Evolutionary conservation across 2,888 invertebrate species (phyloP).

Genomic region (Nomada fucata): DNA sequence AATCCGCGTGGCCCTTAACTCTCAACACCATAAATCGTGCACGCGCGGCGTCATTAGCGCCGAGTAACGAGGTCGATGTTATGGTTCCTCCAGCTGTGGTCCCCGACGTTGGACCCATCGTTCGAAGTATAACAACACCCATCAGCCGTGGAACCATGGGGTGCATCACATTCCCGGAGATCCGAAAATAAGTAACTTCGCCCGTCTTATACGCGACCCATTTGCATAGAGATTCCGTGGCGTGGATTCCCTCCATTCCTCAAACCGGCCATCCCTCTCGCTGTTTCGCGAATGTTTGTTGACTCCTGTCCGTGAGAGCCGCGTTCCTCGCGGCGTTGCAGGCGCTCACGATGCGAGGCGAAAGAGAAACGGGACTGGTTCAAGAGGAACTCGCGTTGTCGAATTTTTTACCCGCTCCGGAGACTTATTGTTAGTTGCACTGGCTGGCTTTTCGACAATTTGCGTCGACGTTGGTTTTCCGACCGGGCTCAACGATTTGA

Average conservation of each 20-base stretch:
- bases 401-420: slow-evolving; percentile 3
- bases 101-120: slow-evolving; percentile 55
- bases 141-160: slow-evolving; percentile 57
- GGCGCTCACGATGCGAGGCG: not conserved
- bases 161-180: slow-evolving; percentile 73
- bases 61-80: slow-evolving; percentile 78
- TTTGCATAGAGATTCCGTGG: slow-evolving; percentile 53
- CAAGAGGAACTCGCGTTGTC: not conserved
- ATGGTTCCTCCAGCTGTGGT: slow-evolving; percentile 67
- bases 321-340: not conserved
- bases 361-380: not conserved
- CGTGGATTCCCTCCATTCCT: slow-evolving; percentile 42
- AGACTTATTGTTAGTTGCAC: not conserved
- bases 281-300: slow-evolving; percentile 6
- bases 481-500: too few relatives aligned
- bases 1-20: slow-evolving; percentile 70
- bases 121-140: slow-evolving; percentile 74
- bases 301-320: slow-evolving; percentile 7
- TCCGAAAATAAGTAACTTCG: slow-evolving; percentile 72
- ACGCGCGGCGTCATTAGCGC: slow-evolving; percentile 76
- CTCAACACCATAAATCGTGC: slow-evolving; percentile 75
- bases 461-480: not conserved
- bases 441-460: not conserved
- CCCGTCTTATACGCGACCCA: slow-evolving; percentile 48
- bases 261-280: slow-evolving; percentile 20